A percentile compares a stretch with the other conserved stretches of the same genome.
phyloP scores from a whole-genome alignment of 2,113 vertebrate genomes.

The Platichthys flesus region DNA sequence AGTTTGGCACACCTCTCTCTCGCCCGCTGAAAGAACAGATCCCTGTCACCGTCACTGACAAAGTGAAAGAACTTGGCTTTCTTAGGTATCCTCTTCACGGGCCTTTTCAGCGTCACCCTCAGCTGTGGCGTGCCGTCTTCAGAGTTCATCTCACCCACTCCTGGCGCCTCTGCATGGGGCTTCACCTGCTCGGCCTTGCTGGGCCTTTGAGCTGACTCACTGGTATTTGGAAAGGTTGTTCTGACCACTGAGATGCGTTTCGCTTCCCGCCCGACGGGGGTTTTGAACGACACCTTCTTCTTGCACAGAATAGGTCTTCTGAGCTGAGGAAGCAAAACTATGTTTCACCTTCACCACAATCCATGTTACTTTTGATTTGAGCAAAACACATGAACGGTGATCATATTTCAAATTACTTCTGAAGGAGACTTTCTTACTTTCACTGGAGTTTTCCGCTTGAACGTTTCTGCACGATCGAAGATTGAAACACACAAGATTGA shows the following conservation, averaged over 20 bases:
- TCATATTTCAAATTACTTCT: not conserved
- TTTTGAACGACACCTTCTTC: slow-evolving; percentile 74
- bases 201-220: not conserved
- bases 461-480: not conserved
- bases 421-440: slow-evolving; percentile 35
- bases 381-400: not conserved
- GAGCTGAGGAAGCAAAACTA: slow-evolving; percentile 32
- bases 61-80: slow-evolving; percentile 74
- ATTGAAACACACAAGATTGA: not conserved
- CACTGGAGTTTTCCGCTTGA: slow-evolving; percentile 4
- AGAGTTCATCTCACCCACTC: not conserved
- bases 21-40: slow-evolving; percentile 60
- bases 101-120: not conserved
- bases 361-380: not conserved
- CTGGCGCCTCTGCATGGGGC: not conserved
- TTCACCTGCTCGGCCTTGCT: not conserved
- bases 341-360: not conserved
- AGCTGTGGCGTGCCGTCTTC: not conserved
- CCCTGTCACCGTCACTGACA: slow-evolving; percentile 17
- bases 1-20: slow-evolving; percentile 48
- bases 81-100: not conserved
- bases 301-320: slow-evolving; percentile 32
- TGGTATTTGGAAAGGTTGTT: not conserved
- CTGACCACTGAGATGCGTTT: not conserved
- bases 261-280: slow-evolving; percentile 12